Evolutionary conservation across 2,888 invertebrate genomes (phyloP).

Genomic region (Oeneis ivallda): DNA sequence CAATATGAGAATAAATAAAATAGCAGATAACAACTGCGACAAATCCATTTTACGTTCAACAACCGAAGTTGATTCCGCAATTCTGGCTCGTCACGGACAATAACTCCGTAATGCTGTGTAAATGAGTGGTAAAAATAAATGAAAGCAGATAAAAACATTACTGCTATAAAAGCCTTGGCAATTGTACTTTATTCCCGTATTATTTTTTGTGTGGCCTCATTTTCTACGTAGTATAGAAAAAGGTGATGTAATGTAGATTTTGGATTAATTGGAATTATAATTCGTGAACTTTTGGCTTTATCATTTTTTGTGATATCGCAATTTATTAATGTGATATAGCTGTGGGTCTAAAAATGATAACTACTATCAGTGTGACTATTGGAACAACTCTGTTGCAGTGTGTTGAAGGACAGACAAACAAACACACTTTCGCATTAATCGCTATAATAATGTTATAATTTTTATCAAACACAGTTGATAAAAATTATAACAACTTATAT

Average conservation of each 20-base stretch:
- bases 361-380: no score
- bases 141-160: constrained; percentile 31
- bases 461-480: no score
- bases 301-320: neutral
- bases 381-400: no score
- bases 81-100: constrained; percentile 29
- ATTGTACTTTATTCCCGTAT: constrained; percentile 23
- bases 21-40: constrained; percentile 27
- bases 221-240: constrained; percentile 9
- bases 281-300: neutral
- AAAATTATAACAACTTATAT: no score
- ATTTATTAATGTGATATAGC: no score
- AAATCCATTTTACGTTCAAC: constrained; percentile 31
- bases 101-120: constrained; percentile 30
- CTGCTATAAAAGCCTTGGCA: constrained; percentile 25
- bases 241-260: neutral
- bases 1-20: constrained; percentile 23
- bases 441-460: no score
- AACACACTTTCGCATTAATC: no score
- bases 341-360: no score
- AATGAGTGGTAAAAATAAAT: constrained; percentile 29
- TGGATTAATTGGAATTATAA: no score
- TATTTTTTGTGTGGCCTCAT: constrained; percentile 17
- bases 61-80: constrained; percentile 30
- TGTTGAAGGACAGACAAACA: no score